Percentiles rank a stretch among this genome's conserved stretches.
Conservation (phyloP, 2,888 invertebrate genomes). For the Pyrgus malvae region DNA sequence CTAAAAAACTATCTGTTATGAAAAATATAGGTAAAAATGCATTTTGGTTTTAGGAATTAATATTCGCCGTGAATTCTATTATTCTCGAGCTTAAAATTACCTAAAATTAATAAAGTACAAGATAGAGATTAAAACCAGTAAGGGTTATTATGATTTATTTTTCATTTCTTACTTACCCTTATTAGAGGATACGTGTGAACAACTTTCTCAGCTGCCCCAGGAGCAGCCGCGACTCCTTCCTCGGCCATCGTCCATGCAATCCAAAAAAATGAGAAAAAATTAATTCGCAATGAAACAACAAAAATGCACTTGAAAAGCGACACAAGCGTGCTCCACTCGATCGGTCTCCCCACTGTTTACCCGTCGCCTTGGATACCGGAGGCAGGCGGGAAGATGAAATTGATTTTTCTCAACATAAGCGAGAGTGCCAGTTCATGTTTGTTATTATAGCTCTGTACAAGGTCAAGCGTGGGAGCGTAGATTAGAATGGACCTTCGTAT, state of each 20-base stretch:
- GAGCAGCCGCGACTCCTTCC: slow-evolving; percentile 50
- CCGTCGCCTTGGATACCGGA: slow-evolving; percentile 73
- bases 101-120: neutral
- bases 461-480: slow-evolving; percentile 31
- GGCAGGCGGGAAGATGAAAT: slow-evolving; percentile 68
- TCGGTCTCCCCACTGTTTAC: slow-evolving; percentile 74
- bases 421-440: slow-evolving; percentile 31
- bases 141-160: neutral
- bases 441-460: slow-evolving; percentile 26
- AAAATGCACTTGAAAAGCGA: slow-evolving; percentile 30
- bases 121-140: neutral
- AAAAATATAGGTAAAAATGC: too few relatives aligned
- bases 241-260: slow-evolving; percentile 59
- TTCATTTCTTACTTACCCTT: slow-evolving; percentile 80
- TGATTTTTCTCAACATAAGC: slow-evolving; percentile 68
- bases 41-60: too few relatives aligned
- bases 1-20: too few relatives aligned
- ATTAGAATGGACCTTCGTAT: slow-evolving; percentile 23
- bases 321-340: slow-evolving; percentile 46
- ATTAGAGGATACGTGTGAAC: slow-evolving; percentile 92
- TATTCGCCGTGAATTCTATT: too few relatives aligned
- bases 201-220: slow-evolving; percentile 83
- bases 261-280: slow-evolving; percentile 31
- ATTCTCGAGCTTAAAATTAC: too few relatives aligned
- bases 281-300: slow-evolving; percentile 37